phyloP scores from a whole-genome alignment of 2,888 invertebrate species.

The Neoascia interrupta region DNA sequence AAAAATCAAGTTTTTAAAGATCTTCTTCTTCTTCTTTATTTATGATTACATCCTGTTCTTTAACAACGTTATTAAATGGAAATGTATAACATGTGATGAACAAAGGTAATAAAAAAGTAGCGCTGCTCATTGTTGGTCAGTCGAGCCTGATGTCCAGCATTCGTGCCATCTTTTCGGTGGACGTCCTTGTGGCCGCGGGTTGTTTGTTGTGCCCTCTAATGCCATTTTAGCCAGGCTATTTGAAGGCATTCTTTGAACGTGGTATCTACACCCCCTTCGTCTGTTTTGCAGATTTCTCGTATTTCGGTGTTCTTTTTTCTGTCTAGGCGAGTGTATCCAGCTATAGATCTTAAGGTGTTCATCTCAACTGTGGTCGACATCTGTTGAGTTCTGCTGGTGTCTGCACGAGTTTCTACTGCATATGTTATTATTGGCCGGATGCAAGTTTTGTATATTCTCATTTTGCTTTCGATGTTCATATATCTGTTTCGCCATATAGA shows the following conservation, averaged over 20 bases:
- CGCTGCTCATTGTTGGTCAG: neutral
- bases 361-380: no score
- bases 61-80: neutral
- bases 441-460: constrained; percentile 3
- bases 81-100: neutral
- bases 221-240: constrained; percentile 5
- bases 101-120: neutral
- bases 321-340: constrained; percentile 6
- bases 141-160: constrained; percentile 2
- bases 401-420: no score
- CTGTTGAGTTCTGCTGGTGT: no score
- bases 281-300: constrained; percentile 8
- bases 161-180: constrained; percentile 5
- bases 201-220: constrained; percentile 13
- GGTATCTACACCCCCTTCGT: constrained; percentile 1
- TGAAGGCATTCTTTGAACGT: constrained; percentile 13
- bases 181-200: neutral
- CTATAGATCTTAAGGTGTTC: neutral
- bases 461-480: neutral
- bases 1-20: no score
- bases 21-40: neutral
- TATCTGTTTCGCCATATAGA: neutral
- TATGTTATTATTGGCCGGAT: neutral
- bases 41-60: neutral
- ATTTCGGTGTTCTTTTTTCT: constrained; percentile 14